phyloP scores from a whole-genome alignment of 2,888 invertebrate genomes.

The Prenolepis imparis region DNA sequence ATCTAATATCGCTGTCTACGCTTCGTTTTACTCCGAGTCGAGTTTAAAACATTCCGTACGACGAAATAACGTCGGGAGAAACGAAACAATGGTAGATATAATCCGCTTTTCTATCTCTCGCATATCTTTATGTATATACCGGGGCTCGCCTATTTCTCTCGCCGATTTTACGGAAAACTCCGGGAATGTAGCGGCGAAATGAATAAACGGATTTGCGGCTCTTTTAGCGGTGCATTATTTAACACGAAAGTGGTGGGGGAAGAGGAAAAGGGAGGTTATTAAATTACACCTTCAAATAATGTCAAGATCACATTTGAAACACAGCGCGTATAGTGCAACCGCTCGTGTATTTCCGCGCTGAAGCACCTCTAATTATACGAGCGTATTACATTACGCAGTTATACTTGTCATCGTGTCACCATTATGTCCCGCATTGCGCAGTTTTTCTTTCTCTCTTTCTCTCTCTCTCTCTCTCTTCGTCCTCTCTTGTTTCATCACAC shows the following conservation, averaged over 20 bases:
- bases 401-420: slow-evolving; percentile 32
- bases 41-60: slow-evolving; percentile 43
- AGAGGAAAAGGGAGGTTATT: slow-evolving; percentile 17
- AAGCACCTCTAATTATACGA: slow-evolving; percentile 43
- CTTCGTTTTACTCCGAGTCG: slow-evolving; percentile 16
- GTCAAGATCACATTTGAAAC: slow-evolving; percentile 42
- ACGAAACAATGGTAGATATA: slow-evolving; percentile 40
- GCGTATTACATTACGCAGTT: slow-evolving; percentile 45
- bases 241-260: background rate
- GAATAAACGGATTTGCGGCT: slow-evolving; percentile 51
- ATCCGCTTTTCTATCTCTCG: slow-evolving; percentile 51
- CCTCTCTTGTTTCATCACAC: slow-evolving; percentile 4
- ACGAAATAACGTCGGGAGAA: slow-evolving; percentile 40
- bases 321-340: slow-evolving; percentile 20
- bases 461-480: background rate
- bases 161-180: slow-evolving; percentile 34
- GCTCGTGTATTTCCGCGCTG: slow-evolving; percentile 28
- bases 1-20: background rate
- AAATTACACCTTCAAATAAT: slow-evolving; percentile 37
- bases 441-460: slow-evolving; percentile 15
- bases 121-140: slow-evolving; percentile 17
- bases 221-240: slow-evolving; percentile 46
- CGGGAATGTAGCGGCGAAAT: slow-evolving; percentile 39
- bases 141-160: slow-evolving; percentile 12
- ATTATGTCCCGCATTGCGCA: slow-evolving; percentile 8